These are phyloP conservation scores for Campylomormyrus tamandua DNA, from an alignment of 2,113 vertebrate species.

Conservation along the genomic window DNA sequence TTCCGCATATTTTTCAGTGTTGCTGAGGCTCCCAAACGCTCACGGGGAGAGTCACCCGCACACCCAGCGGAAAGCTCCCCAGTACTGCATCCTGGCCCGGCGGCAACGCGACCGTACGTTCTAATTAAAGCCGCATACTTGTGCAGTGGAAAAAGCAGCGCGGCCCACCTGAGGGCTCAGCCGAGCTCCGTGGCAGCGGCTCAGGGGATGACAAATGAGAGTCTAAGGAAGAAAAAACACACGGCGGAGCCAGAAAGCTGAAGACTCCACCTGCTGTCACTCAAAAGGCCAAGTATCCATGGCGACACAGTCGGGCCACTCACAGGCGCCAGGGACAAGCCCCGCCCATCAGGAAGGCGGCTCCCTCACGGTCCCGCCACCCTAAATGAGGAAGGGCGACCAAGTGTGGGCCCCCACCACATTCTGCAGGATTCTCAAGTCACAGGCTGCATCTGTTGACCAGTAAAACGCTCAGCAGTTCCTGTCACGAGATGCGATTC, in stretches of 20 bases:
- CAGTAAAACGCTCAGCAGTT: background rate
- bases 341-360: background rate
- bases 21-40: background rate
- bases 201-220: background rate
- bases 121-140: constrained; percentile 5
- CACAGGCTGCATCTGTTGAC: background rate
- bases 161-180: background rate
- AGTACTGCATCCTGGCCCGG: background rate
- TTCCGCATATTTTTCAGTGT: no score
- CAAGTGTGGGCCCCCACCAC: background rate
- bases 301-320: background rate
- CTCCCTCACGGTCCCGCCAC: background rate
- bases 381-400: background rate
- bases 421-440: background rate
- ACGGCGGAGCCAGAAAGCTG: background rate
- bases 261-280: background rate
- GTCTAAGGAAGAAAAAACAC: background rate
- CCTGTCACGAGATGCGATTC: background rate
- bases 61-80: background rate
- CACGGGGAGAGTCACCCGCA: background rate
- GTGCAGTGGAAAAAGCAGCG: background rate
- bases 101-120: background rate
- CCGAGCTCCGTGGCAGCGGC: background rate
- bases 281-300: background rate
- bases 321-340: background rate